Evolutionary conservation across 1,140 invertebrate genomes (phyloP).

Genomic region (Armadillidium nasatum): DNA sequence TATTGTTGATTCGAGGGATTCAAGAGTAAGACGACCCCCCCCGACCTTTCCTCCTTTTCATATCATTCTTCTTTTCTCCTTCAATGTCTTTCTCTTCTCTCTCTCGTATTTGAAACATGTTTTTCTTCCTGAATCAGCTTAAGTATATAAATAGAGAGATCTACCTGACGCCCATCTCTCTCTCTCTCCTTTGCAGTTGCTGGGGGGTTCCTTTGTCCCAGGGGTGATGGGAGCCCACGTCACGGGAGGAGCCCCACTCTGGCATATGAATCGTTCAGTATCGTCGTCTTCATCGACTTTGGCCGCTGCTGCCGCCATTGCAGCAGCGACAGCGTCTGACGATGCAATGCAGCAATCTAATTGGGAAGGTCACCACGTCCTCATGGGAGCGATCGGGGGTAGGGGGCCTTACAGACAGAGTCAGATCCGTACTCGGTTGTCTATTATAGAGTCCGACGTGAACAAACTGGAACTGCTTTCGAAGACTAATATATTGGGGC

Average conservation of each 20-base stretch:
- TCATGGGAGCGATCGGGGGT: background rate
- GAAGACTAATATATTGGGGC: slow-evolving; percentile 34
- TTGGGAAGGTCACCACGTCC: background rate
- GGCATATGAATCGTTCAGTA: slow-evolving; percentile 32
- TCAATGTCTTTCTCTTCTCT: too few relatives aligned
- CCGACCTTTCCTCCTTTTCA: too few relatives aligned
- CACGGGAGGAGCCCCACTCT: slow-evolving; percentile 27
- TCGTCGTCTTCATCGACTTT: slow-evolving; percentile 32
- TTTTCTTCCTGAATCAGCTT: too few relatives aligned
- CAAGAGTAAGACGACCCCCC: too few relatives aligned
- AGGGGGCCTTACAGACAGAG: slow-evolving; percentile 36
- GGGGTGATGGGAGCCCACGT: slow-evolving; percentile 36
- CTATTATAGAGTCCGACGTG: slow-evolving; percentile 33
- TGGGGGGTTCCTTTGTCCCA: slow-evolving; percentile 38
- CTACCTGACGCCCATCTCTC: slow-evolving; percentile 35
- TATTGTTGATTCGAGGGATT: too few relatives aligned
- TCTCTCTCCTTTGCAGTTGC: slow-evolving; percentile 44
- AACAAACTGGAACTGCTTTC: slow-evolving; percentile 33
- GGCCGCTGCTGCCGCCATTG: slow-evolving; percentile 30
- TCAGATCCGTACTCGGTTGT: slow-evolving; percentile 36
- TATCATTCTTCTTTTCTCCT: too few relatives aligned
- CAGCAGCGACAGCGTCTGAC: slow-evolving; percentile 1
- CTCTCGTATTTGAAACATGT: too few relatives aligned
- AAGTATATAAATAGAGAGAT: slow-evolving; percentile 27
- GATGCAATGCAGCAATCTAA: slow-evolving; percentile 5